Evolutionary conservation across 2,888 invertebrate species (phyloP).

Genomic region (Synergus itoensis): DNA sequence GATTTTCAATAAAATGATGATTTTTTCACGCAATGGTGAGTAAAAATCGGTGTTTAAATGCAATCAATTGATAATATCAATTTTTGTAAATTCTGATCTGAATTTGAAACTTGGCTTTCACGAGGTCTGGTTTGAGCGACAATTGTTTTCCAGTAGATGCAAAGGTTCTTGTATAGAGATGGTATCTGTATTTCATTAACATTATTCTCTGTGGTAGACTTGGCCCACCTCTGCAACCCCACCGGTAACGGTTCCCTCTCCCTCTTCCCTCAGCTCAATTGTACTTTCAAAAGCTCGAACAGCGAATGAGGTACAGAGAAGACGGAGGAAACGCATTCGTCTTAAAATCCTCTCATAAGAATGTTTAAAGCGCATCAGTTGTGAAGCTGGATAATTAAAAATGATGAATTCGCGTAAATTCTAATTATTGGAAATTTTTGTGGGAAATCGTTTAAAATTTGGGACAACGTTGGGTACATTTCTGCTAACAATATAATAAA

Average conservation of each 20-base stretch:
- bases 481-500: too few relatives aligned
- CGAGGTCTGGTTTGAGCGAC: constrained; percentile 54
- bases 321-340: constrained; percentile 19
- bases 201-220: constrained; percentile 76
- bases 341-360: neutral
- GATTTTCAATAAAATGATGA: neutral
- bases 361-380: neutral
- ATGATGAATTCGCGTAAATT: neutral
- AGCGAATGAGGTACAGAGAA: constrained; percentile 43
- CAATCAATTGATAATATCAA: neutral
- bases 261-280: constrained; percentile 59
- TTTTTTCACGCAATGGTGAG: neutral
- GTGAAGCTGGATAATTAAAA: neutral
- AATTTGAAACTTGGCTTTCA: constrained; percentile 45
- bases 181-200: constrained; percentile 78
- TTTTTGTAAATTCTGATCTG: constrained; percentile 44
- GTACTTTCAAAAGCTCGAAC: constrained; percentile 60
- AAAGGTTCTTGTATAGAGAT: constrained; percentile 73
- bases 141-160: constrained; percentile 65
- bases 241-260: constrained; percentile 49
- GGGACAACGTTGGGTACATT: too few relatives aligned
- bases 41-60: neutral
- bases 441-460: too few relatives aligned
- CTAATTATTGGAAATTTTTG: neutral
- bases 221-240: constrained; percentile 57